phyloP scores from a whole-genome alignment of 2,888 invertebrate species.

The Cylindroiulus punctatus region DNA sequence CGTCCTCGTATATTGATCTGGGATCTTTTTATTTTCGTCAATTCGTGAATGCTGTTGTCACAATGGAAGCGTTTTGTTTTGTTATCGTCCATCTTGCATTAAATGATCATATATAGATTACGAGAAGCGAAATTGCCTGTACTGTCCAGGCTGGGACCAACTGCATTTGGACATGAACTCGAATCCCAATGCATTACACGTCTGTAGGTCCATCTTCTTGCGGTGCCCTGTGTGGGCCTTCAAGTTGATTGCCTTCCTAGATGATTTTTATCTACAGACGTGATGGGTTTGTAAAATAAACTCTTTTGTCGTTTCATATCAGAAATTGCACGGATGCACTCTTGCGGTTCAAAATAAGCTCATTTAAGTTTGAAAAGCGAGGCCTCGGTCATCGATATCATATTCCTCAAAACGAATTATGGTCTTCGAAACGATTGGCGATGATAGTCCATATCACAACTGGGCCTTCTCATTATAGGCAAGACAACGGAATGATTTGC shows the following conservation, averaged over 20 bases:
- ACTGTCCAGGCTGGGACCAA: slow-evolving; percentile 22
- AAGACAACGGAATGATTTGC: neutral
- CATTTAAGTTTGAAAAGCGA: slow-evolving; percentile 35
- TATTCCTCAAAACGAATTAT: slow-evolving; percentile 39
- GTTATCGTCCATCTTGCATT: slow-evolving; percentile 26
- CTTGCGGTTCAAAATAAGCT: slow-evolving; percentile 47
- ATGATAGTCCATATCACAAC: neutral
- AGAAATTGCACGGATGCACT: slow-evolving; percentile 43
- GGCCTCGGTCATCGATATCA: slow-evolving; percentile 43
- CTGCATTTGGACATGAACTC: neutral
- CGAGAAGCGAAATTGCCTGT: neutral
- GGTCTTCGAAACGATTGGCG: slow-evolving; percentile 7
- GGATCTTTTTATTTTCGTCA: slow-evolving; percentile 12
- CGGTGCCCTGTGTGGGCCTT: neutral
- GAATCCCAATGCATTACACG: slow-evolving; percentile 16
- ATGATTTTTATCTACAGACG: slow-evolving; percentile 41
- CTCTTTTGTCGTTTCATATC: slow-evolving; percentile 35
- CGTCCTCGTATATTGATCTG: neutral
- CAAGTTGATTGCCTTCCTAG: slow-evolving; percentile 30
- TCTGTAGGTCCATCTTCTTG: neutral
- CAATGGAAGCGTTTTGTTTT: slow-evolving; percentile 37
- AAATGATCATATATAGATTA: slow-evolving; percentile 39
- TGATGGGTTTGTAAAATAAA: slow-evolving; percentile 47
- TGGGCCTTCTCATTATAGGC: neutral
- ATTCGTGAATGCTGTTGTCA: slow-evolving; percentile 3